phyloP scores from a whole-genome alignment of 2,113 vertebrate genomes.

The Oncorhynchus tshawytscha region DNA sequence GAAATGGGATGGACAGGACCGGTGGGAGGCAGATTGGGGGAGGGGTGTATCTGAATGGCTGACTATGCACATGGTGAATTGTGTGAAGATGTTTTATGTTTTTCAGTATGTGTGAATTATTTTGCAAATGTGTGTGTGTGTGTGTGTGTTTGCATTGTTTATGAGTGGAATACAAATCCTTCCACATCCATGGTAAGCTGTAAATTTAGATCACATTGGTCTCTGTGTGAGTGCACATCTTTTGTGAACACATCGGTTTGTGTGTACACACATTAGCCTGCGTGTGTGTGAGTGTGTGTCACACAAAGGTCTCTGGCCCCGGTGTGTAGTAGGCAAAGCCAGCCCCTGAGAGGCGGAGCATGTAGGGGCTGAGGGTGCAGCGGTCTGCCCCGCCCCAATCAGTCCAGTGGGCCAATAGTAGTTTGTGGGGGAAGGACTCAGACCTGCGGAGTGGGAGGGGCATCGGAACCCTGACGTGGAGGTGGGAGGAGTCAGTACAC shows the following conservation, averaged over 20 bases:
- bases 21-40: constrained; percentile 16
- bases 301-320: constrained; percentile 83
- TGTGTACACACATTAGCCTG: not conserved
- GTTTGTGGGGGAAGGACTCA: constrained; percentile 71
- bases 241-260: constrained; percentile 2
- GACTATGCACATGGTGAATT: constrained; percentile 60
- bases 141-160: not conserved
- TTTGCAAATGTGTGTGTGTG: not conserved
- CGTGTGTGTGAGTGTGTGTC: constrained; percentile 20
- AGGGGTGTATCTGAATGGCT: constrained; percentile 37
- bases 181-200: constrained; percentile 11
- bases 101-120: not conserved
- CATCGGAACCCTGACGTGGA: constrained; percentile 56
- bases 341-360: constrained; percentile 67
- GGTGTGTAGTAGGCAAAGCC: constrained; percentile 71
- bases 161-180: constrained; percentile 21
- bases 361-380: constrained; percentile 73
- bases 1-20: constrained; percentile 10
- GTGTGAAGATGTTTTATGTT: constrained; percentile 29
- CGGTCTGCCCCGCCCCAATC: constrained; percentile 69
- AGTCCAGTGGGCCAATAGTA: constrained; percentile 72
- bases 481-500: constrained; percentile 66
- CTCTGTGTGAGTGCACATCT: not conserved
- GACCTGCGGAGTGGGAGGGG: constrained; percentile 69
- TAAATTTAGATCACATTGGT: not conserved